Base-by-base conservation (phyloP, 2,888 invertebrate species). In the Melipona bicolor region DNA sequence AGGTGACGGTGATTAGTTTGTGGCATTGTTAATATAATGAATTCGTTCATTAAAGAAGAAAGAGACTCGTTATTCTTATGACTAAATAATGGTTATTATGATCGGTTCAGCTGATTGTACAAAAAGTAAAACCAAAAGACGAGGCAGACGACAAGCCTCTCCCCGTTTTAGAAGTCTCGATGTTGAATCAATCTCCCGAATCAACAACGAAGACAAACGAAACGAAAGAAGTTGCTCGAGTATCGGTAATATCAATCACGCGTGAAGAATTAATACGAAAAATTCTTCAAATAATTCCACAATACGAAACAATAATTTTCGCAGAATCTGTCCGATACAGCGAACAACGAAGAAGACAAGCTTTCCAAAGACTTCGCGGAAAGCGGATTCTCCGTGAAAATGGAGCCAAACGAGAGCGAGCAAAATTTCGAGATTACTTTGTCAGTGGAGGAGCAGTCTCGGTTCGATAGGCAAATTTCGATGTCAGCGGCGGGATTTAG, bases 41-140 rank as follows among this genome's bases (percentile, higher is more conserved):
- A 9, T 19, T 6, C 61, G 17, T 5, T 61, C 27, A 19, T 24
- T 19, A 27, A 9, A 61, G 1, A 9, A 24, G 19, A 0, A 52
- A 21, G 5, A 6, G 52, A 52, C 9, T 52, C 17, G 5, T 52
- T 9, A 52, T 19, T 27, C 3, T 61, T 27, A 3, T 2, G 17
- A 61, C 19, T 19, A 27, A n/a, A 36, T 56, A 19, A 70, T 19
- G 24, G 32, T 32, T 0, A 0, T 65, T 15, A 49, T 49, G 49
- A n/a, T 50, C 17, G 21, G 21, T 67, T 61, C n/a, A 79, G 79
- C 50, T 76, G 1, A 6, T 62, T 4, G 21, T 75, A 19, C 68
- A 67, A n/a, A 68, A 32, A n/a, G 19, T 79, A 17, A 74, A 79
- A 13, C 9, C 54, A 11, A 79, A 75, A 3, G 76, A 59, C 17